phyloP scores from a whole-genome alignment of 2,113 vertebrate species.

The Muntiacus reevesi region DNA sequence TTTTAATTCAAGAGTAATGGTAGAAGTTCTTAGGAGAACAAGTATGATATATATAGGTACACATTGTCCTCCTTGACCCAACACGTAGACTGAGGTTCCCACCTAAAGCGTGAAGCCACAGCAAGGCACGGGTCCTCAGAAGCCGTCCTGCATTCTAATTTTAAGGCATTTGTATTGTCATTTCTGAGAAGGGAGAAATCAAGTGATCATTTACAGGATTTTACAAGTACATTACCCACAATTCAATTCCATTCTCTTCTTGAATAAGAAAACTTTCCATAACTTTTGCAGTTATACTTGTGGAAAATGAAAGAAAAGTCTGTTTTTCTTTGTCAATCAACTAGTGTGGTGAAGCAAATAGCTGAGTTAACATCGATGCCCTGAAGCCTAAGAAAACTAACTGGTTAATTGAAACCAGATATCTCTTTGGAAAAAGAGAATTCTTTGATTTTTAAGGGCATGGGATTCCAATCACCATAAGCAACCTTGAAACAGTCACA shows the following conservation, averaged over 20 bases:
- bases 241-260: background rate
- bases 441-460: background rate
- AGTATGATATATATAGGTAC: background rate
- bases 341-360: background rate
- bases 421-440: background rate
- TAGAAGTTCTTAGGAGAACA: background rate
- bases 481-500: background rate
- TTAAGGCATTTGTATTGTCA: background rate
- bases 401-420: background rate
- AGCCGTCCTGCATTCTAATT: background rate
- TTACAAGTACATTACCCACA: background rate
- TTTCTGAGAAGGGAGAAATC: background rate
- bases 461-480: background rate
- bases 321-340: background rate
- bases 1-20: background rate
- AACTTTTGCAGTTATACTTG: background rate
- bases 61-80: background rate
- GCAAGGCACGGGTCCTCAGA: background rate
- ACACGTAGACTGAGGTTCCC: background rate
- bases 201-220: constrained; percentile 34
- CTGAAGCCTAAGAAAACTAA: background rate
- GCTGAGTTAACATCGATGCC: background rate
- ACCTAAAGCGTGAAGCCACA: background rate
- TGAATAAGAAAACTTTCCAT: background rate
- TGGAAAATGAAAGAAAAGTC: background rate